Evolutionary conservation across 1,140 invertebrate genomes (phyloP), one percentile per base, ranked within the genome.

Genomic region (Rhopalosiphum maidis): DNA sequence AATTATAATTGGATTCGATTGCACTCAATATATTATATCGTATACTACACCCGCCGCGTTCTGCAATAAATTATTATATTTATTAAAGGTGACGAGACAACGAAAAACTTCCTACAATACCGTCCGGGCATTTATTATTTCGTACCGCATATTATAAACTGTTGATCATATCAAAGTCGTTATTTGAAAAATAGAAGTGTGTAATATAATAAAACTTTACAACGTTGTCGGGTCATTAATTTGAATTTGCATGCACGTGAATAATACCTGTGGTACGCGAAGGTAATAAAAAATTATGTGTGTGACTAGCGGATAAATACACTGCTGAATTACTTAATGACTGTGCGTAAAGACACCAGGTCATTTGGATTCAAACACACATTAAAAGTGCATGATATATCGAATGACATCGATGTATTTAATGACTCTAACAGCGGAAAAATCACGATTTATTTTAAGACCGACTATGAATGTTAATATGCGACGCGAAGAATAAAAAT

Each of bases 131-230:
- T 85, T 85, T 43, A 23, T 85, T 43, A 23, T 85, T 85, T 85
- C 15, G 60, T 77, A 77, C 60, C 23, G 41, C 3, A n/a, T n/a
- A n/a, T n/a, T 86, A 46, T 43, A 90, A 90, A 90, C n/a, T 43
- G 89, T 90, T 68, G 89, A 90, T 68, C 55, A 68, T n/a, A 68
- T 90, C 89, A 90, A 90, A 90, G 89, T 90, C 37, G 89, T 90
- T 51, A 3, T 51, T 90, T 90, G 89, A 22, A 90, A 90, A 60
- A 90, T 43, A 30, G 22, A 90, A 25, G 51, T 41, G 89, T 41
- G 41, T 88, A 48, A 88, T 88, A 41, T 60, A 41, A 90, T 90
- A 90, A 90, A 90, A 55, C 25, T 90, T 90, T 90, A 90, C 51
- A 43, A 55, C 87, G 51, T 55, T 37, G 88, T 41, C 35, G 88